Evolutionary conservation across 2,888 invertebrate genomes (phyloP).

Genomic region (Macaria liturata): DNA sequence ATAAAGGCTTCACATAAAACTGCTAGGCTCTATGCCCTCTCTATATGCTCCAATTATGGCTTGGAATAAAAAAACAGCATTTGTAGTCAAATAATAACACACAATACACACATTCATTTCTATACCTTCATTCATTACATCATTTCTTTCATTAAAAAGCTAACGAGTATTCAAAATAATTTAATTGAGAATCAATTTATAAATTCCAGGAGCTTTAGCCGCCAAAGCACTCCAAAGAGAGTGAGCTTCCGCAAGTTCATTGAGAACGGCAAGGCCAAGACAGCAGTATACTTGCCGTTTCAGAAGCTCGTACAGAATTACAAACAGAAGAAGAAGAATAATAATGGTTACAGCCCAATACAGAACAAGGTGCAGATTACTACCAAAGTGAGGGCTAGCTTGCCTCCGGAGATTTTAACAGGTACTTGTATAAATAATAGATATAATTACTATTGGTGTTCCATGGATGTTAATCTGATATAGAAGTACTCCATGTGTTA

Average conservation of each 20-base stretch:
- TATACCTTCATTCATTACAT: too few relatives aligned
- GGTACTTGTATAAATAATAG: conserved; percentile 43
- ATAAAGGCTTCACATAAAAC: too few relatives aligned
- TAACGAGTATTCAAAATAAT: background rate
- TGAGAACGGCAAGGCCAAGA: conserved; percentile 73
- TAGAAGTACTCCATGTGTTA: too few relatives aligned
- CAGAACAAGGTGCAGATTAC: conserved; percentile 64
- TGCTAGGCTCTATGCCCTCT: too few relatives aligned
- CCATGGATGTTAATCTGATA: too few relatives aligned
- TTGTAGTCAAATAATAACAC: too few relatives aligned
- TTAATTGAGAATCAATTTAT: too few relatives aligned
- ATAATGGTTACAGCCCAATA: conserved; percentile 65
- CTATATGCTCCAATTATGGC: too few relatives aligned
- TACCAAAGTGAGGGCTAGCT: conserved; percentile 60
- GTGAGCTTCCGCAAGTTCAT: conserved; percentile 74
- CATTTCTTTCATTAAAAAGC: too few relatives aligned
- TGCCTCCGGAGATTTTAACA: conserved; percentile 64
- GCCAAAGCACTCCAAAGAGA: conserved; percentile 76
- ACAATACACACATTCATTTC: too few relatives aligned
- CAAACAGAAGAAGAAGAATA: conserved; percentile 66
- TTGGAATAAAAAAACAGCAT: too few relatives aligned
- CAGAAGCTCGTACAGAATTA: conserved; percentile 74
- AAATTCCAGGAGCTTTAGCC: conserved; percentile 33
- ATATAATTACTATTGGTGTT: too few relatives aligned
- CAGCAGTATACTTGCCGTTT: conserved; percentile 86